Evolutionary conservation across 2,888 invertebrate genomes (phyloP), one percentile per base, ranked within the genome.

Genomic region (Tribolium freemani): DNA sequence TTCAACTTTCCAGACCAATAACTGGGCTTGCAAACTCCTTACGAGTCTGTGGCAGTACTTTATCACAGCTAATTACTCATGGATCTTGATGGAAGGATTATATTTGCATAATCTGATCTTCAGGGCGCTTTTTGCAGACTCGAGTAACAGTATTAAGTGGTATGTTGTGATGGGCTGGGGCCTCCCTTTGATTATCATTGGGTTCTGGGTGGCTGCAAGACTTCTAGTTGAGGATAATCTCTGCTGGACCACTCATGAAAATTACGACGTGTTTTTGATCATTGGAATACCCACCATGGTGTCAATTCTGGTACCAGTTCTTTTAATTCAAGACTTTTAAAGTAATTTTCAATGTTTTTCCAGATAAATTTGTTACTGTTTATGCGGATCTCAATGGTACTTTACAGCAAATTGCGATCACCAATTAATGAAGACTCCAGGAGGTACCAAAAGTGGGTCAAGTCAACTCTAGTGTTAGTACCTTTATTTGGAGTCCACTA

Each of bases 41-140:
- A 90, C 90, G 21, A 89, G 89, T 64, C 77, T 91, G n/a, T 91
- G 91, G 88, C 90, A 92, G 83, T 93, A 91, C 82, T 90, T 90
- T 76, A 88, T 91, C 54, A 87, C 90, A 13, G 92, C 93, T 3
- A 93, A 93, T 85, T 92, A 92, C 83, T 90, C 90, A 57, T 93
- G 93, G 93, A 91, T 93, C 31, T 86, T 93, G 44, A 91, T 92
- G 89, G 93, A 93, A 84, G 93, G 92, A 0, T 86, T 93, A 1
- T 93, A 93, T 82, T 87, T 93, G 6, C 91, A 92, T 82, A 92
- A 91, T 83, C 86, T 93, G 50, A 90, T 93, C 68, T 91, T 92
- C 81, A 84, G 91, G 71, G 90, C 92, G 0, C 88, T 92, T 53
- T 92, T 92, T 84, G 89, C 91, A 0, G 91, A 93, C 81, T 88